Conservation (phyloP, 2,797 vertebrate species). For the Oreochromis mossambicus region DNA sequence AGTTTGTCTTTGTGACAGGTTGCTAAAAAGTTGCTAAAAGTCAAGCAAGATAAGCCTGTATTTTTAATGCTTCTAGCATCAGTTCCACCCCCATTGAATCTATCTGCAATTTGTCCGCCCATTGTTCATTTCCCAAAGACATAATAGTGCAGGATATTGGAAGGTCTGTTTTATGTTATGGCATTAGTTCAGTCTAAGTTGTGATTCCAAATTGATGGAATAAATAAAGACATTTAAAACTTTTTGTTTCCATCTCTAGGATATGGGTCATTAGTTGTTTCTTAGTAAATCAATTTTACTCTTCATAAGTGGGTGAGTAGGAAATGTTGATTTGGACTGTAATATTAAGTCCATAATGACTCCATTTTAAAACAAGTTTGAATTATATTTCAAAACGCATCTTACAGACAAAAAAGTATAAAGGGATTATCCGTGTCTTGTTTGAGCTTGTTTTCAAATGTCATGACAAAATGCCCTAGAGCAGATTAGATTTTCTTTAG, state of each 20-base stretch:
- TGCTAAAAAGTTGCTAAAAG: accelerated
- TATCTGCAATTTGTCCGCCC: not conserved
- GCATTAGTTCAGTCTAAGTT: not conserved
- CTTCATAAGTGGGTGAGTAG: not conserved
- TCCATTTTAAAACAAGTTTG: not conserved
- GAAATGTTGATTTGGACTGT: not conserved
- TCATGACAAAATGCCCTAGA: not conserved
- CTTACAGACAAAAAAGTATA: not conserved
- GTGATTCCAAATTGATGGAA: not conserved
- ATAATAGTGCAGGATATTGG: not conserved
- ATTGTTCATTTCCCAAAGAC: not conserved
- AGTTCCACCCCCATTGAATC: not conserved
- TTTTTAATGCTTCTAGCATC: not conserved
- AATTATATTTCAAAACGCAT: not conserved
- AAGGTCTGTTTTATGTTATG: not conserved
- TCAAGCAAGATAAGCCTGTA: not conserved
- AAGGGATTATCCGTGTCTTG: accelerated
- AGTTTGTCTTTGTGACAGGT: not conserved
- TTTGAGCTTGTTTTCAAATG: slow-evolving; percentile 10
- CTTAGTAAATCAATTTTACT: not conserved
- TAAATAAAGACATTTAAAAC: not conserved
- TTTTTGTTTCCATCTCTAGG: accelerated
- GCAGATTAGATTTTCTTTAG: not conserved
- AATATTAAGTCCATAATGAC: not conserved
- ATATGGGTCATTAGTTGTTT: not conserved